A percentile compares a stretch with the other conserved stretches of the same genome.
Conservation (phyloP, 2,113 vertebrate species). For the Paracanthobrama guichenoti region DNA sequence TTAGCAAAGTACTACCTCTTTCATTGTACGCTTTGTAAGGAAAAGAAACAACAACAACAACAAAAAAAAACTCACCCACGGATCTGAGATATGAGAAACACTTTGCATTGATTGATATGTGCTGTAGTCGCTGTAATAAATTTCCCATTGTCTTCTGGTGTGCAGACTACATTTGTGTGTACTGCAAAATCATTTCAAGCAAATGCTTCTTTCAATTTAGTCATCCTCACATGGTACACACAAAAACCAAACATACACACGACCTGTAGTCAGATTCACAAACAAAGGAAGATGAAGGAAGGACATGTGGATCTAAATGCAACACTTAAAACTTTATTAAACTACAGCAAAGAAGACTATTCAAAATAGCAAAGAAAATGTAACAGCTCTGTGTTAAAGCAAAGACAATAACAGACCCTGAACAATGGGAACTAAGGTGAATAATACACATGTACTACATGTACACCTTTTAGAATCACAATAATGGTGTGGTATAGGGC, state of each 20-base stretch:
- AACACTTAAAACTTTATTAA: too few relatives aligned
- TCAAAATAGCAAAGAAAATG: too few relatives aligned
- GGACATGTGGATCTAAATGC: too few relatives aligned
- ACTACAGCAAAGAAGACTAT: too few relatives aligned
- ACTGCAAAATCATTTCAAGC: constrained; percentile 11
- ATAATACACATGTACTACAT: too few relatives aligned
- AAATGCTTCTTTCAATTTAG: neutral
- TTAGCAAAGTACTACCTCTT: neutral
- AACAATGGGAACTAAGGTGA: too few relatives aligned
- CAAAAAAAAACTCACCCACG: neutral
- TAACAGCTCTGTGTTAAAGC: too few relatives aligned
- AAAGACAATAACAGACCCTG: too few relatives aligned
- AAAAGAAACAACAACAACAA: neutral
- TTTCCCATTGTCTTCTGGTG: neutral
- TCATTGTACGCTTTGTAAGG: neutral
- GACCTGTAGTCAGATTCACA: neutral
- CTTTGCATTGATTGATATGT: neutral
- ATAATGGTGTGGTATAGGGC: too few relatives aligned
- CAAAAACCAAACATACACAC: neutral
- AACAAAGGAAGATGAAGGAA: neutral
- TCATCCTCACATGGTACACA: neutral
- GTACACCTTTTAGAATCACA: too few relatives aligned
- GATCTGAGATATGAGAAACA: neutral
- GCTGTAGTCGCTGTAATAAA: neutral
- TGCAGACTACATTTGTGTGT: neutral